Base-by-base conservation (phyloP, 2,888 invertebrate species). In the Scrobipalpa costella region DNA sequence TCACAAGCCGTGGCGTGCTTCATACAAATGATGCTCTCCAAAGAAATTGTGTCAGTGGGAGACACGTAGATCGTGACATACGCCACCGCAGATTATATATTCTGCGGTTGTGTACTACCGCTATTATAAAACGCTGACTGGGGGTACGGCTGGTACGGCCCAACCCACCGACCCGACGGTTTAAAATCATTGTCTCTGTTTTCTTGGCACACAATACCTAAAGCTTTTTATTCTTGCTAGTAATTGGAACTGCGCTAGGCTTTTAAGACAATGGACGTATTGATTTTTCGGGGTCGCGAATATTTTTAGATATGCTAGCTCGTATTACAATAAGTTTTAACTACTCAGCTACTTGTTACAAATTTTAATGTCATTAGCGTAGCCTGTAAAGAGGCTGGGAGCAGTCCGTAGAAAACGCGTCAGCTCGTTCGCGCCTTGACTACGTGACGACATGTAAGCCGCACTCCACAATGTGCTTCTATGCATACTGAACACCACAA, bases 361-460 rank as follows among this genome's bases (percentile, higher is more conserved):
- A 11, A 9, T 36, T 36, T 36, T 36, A 7, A 11, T 36, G 36
- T 36, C 36, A 36, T 5, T 40, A 15, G 2, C 44, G 15, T 13
- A 40, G 11, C 13, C 40, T 13, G 1, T n/a, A 55, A 27, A 33
- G 55, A 21, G 19, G 7, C 8, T 68, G 66, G 9, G 71, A 73
- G 74, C 71, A 73, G 74, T 76, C 79, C 80, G 77, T 80, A 68
- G 75, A 71, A 71, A 17, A 36, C 65, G 61, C 52, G 76, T 80
- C 78, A 72, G 71, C 33, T 58, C 80, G 81, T 83, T 81, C 79
- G 81, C 72, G 76, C 73, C 73, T 74, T 68, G 65, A 58, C 75
- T 78, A 83, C 81, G 83, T 83, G 83, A 81, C 81, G 72, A 74
- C 77, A 81, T 83, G 79, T 78, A 79, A 79, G 81, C 79, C 77